A percentile compares a stretch with the other conserved stretches of the same genome.
Conservation (phyloP, 2,888 invertebrate species). For the Pristionchus mayeri region DNA sequence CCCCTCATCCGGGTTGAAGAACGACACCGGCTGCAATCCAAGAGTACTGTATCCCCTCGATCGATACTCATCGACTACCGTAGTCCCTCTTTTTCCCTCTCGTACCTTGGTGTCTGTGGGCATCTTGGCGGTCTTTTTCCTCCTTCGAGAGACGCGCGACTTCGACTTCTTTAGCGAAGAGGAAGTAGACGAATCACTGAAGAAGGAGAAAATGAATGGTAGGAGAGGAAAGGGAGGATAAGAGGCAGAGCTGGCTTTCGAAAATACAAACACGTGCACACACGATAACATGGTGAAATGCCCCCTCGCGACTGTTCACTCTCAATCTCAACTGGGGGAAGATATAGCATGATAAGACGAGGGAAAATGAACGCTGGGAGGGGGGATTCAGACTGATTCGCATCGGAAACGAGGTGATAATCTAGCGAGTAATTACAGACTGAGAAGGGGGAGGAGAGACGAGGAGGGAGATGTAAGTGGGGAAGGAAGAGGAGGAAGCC, state of each 20-base stretch:
- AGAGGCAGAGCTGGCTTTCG: slow-evolving; percentile 34
- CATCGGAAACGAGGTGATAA: slow-evolving; percentile 82
- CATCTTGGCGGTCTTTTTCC: slow-evolving; percentile 5
- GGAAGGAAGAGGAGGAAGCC: slow-evolving; percentile 83
- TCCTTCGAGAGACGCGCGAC: not conserved
- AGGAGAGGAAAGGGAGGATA: not conserved
- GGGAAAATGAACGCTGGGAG: no score
- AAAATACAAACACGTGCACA: slow-evolving; percentile 81
- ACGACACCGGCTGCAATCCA: slow-evolving; percentile 46
- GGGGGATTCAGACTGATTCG: slow-evolving; percentile 94
- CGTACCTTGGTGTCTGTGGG: slow-evolving; percentile 44
- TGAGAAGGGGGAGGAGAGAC: not conserved
- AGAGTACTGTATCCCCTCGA: no score
- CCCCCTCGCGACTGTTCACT: not conserved
- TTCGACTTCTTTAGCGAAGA: slow-evolving; percentile 24
- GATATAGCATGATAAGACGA: no score
- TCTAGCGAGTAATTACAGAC: slow-evolving; percentile 82
- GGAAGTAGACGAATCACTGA: slow-evolving; percentile 13
- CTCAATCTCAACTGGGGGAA: slow-evolving; percentile 75
- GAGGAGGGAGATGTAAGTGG: slow-evolving; percentile 38
- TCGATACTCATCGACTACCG: not conserved
- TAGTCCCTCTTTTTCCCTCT: not conserved
- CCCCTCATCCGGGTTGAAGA: slow-evolving; percentile 34
- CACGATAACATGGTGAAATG: slow-evolving; percentile 76
- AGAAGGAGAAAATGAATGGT: not conserved